These are phyloP conservation scores for Malacosoma neustria DNA, from an alignment of 2,888 invertebrate species.

Conservation along the genomic window DNA sequence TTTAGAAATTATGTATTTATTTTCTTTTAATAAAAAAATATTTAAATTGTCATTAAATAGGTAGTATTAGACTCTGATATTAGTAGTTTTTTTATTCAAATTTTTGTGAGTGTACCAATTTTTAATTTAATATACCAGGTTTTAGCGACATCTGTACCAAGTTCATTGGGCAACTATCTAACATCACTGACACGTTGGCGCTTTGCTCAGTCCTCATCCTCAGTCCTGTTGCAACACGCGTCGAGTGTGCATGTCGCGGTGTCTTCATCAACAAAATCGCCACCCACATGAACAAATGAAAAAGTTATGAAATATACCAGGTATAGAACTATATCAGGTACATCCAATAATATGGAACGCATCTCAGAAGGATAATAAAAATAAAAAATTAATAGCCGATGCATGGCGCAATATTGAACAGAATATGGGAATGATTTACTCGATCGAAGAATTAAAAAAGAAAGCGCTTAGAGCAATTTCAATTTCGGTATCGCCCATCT, in stretches of 20 bases:
- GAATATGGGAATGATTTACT: no score
- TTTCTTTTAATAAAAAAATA: no score
- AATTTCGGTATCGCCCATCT: constrained; percentile 9
- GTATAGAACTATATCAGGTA: constrained; percentile 11
- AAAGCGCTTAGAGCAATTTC: constrained; percentile 5
- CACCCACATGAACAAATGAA: constrained; percentile 12
- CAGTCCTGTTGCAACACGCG: constrained; percentile 10
- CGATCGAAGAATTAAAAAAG: constrained; percentile 11
- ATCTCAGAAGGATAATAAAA: constrained; percentile 12
- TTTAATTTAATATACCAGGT: no score
- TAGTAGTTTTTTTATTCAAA: no score
- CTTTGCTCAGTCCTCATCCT: constrained; percentile 10
- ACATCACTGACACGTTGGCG: constrained; percentile 7
- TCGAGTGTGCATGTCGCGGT: constrained; percentile 8
- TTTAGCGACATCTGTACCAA: constrained; percentile 11
- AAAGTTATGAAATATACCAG: constrained; percentile 11
- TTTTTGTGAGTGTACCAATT: no score
- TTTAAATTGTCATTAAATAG: no score
- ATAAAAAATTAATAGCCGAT: no score
- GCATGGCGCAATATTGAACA: no score
- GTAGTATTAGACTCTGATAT: no score
- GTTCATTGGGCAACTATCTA: constrained; percentile 7
- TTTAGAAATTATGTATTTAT: no score
- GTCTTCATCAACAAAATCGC: constrained; percentile 6
- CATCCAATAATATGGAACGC: constrained; percentile 12